Conservation (phyloP, 1,140 invertebrate species). For the Zaprionus gabonicus region DNA sequence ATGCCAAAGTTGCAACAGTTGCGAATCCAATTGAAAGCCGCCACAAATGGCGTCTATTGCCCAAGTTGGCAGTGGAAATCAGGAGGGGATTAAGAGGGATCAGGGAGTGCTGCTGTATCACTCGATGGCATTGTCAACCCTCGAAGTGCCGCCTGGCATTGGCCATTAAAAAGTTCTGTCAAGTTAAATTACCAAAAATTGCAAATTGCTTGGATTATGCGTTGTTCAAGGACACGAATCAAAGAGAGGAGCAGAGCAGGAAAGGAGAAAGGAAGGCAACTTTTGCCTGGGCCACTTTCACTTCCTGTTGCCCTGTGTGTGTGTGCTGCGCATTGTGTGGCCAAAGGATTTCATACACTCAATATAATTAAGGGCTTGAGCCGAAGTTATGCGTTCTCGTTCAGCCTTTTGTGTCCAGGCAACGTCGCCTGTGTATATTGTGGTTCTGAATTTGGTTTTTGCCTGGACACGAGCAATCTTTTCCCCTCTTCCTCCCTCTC, state of each 20-base stretch:
- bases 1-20: slow-evolving; percentile 71
- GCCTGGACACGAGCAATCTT: slow-evolving; percentile 18
- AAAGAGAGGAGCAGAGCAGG: not conserved
- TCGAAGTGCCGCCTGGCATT: slow-evolving; percentile 40
- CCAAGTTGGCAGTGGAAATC: not conserved
- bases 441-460: slow-evolving; percentile 45
- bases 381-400: slow-evolving; percentile 42
- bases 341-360: slow-evolving; percentile 83
- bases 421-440: slow-evolving; percentile 69
- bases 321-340: slow-evolving; percentile 63
- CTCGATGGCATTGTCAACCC: slow-evolving; percentile 48
- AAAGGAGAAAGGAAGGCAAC: slow-evolving; percentile 34
- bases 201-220: slow-evolving; percentile 83
- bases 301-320: slow-evolving; percentile 12
- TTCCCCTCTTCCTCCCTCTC: not conserved
- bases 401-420: slow-evolving; percentile 65
- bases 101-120: not conserved
- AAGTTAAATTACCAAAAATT: slow-evolving; percentile 84
- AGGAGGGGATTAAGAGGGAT: not conserved
- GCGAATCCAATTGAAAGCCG: slow-evolving; percentile 65
- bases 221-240: slow-evolving; percentile 63
- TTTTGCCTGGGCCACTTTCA: slow-evolving; percentile 35
- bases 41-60: slow-evolving; percentile 62
- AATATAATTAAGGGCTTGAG: slow-evolving; percentile 82
- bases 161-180: slow-evolving; percentile 81